Evolutionary conservation across 2,888 invertebrate species (phyloP).

Genomic region (Ellobium chinense): DNA sequence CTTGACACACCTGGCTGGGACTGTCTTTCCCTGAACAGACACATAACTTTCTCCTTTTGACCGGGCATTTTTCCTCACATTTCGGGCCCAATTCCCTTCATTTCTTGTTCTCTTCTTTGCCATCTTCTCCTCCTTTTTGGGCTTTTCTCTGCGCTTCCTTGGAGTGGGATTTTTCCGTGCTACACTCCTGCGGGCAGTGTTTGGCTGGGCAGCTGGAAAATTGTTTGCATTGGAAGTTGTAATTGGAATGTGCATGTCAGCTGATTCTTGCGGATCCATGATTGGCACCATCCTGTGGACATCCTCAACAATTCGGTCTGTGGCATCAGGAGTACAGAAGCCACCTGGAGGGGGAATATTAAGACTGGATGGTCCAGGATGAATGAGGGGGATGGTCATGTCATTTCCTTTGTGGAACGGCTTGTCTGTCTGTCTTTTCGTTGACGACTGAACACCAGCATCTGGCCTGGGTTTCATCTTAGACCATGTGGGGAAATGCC

Average conservation of each 20-base stretch:
- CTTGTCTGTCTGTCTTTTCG: slow-evolving; percentile 9
- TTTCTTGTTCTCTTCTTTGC: slow-evolving; percentile 27
- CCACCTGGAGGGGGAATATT: slow-evolving; percentile 1
- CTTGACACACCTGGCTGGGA: slow-evolving; percentile 35
- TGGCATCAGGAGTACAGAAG: slow-evolving; percentile 18
- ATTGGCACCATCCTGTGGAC: background rate
- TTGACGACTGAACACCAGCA: background rate
- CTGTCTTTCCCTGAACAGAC: slow-evolving; percentile 37
- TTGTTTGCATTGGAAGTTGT: background rate
- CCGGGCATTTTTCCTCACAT: slow-evolving; percentile 36
- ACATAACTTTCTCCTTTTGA: slow-evolving; percentile 42
- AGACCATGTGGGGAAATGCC: slow-evolving; percentile 33
- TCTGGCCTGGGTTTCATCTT: slow-evolving; percentile 26
- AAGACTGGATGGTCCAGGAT: background rate
- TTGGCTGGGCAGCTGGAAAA: background rate
- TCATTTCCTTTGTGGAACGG: slow-evolving; percentile 15
- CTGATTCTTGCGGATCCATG: background rate
- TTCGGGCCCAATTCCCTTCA: slow-evolving; percentile 44
- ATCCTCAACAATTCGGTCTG: background rate
- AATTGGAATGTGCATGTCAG: background rate
- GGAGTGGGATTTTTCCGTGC: slow-evolving; percentile 13
- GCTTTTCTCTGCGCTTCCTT: background rate
- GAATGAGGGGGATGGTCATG: background rate
- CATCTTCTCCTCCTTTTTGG: slow-evolving; percentile 9
- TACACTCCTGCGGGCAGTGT: background rate